phyloP scores from a whole-genome alignment of 2,797 vertebrate species.

The Enteromius unitaeniatus region DNA sequence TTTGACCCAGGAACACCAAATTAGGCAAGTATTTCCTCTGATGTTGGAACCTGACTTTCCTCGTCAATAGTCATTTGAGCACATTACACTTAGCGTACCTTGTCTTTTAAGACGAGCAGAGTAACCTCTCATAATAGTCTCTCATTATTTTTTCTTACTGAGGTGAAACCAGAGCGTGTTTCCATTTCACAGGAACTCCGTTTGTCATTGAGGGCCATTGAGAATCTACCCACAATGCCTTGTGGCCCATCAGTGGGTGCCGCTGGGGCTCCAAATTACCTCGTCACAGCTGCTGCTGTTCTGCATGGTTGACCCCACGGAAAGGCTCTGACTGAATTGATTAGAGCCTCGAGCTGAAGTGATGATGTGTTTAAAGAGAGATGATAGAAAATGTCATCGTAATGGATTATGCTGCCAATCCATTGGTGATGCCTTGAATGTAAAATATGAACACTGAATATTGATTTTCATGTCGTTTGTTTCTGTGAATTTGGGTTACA shows the following conservation, averaged over 20 bases:
- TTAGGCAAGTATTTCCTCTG: background rate
- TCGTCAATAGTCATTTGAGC: background rate
- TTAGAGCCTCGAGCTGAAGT: slow-evolving; percentile 71
- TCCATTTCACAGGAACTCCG: slow-evolving; percentile 29
- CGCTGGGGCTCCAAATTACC: slow-evolving; percentile 74
- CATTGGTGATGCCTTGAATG: slow-evolving; percentile 54
- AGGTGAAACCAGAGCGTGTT: slow-evolving; percentile 48
- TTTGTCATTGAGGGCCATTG: slow-evolving; percentile 70
- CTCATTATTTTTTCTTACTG: slow-evolving; percentile 39
- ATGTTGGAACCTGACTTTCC: background rate
- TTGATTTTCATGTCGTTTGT: slow-evolving; percentile 21
- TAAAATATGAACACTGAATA: slow-evolving; percentile 49
- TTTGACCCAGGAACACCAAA: background rate
- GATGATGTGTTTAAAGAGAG: slow-evolving; percentile 76
- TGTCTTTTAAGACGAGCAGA: slow-evolving; percentile 7
- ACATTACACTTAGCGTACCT: background rate
- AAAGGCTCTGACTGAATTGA: slow-evolving; percentile 71
- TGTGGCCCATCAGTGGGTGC: slow-evolving; percentile 68
- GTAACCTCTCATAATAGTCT: slow-evolving; percentile 38
- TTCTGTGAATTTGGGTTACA: background rate
- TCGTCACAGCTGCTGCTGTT: slow-evolving; percentile 74
- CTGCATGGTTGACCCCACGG: slow-evolving; percentile 63
- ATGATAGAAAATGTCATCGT: slow-evolving; percentile 66
- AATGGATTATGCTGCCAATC: slow-evolving; percentile 71
- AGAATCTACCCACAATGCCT: slow-evolving; percentile 75